These are phyloP conservation scores for Symphodus melops DNA, from an alignment of 2,113 vertebrate genomes.

Conservation along the genomic window DNA sequence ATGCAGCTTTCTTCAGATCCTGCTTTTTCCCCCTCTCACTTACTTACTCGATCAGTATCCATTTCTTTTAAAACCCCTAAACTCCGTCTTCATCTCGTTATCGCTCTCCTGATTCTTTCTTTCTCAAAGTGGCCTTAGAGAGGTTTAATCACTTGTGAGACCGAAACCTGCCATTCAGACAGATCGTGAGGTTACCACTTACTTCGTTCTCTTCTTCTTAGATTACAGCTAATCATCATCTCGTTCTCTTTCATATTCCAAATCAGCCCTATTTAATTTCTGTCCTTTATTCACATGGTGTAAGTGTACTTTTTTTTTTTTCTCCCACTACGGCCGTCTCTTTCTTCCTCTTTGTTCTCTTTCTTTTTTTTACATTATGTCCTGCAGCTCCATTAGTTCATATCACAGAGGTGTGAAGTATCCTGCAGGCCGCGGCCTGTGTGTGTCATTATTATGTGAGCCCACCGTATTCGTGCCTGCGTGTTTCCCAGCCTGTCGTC, in stretches of 20 bases:
- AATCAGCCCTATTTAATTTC: conserved; percentile 57
- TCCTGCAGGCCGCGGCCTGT: conserved; percentile 19
- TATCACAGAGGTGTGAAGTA: conserved; percentile 53
- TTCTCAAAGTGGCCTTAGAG: conserved; percentile 36
- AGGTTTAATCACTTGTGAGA: conserved; percentile 56
- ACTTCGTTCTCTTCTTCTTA: conserved; percentile 45
- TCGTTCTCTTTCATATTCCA: conserved; percentile 55
- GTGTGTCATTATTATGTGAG: conserved; percentile 38
- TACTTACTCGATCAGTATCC: conserved; percentile 17
- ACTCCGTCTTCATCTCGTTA: conserved; percentile 29
- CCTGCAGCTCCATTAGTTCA: conserved; percentile 57
- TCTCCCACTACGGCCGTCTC: conserved; percentile 20
- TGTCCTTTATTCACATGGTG: conserved; percentile 35
- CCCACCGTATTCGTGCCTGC: conserved; percentile 1
- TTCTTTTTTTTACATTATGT: conserved; percentile 58
- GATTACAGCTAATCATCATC: conserved; percentile 69
- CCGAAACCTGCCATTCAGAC: conserved; percentile 52
- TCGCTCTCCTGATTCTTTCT: conserved; percentile 27
- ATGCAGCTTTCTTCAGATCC: neutral
- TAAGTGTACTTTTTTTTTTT: conserved; percentile 26
- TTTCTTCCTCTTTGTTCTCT: conserved; percentile 27
- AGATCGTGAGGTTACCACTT: conserved; percentile 38
- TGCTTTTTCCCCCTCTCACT: conserved; percentile 9
- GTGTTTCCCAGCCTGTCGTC: conserved; percentile 32
- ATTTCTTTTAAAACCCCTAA: conserved; percentile 18